phyloP scores from a whole-genome alignment of 2,888 invertebrate genomes.

The Opisthograptis luteolata region DNA sequence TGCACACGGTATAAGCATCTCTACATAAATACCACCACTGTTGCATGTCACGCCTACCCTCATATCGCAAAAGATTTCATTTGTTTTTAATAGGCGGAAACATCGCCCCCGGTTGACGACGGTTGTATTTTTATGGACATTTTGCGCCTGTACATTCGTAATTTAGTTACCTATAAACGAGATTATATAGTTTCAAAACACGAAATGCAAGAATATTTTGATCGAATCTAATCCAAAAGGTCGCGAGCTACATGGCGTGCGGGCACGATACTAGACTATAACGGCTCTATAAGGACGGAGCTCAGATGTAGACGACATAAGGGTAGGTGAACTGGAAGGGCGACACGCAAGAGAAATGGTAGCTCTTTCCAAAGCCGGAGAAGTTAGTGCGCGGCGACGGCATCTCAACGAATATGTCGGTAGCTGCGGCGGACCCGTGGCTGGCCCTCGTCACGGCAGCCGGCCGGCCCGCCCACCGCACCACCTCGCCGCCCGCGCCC shows the following conservation, averaged over 20 bases:
- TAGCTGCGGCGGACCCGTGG: slow-evolving; percentile 77
- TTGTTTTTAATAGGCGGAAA: slow-evolving; percentile 26
- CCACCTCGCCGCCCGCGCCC: slow-evolving; percentile 67
- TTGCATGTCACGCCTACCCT: slow-evolving; percentile 52
- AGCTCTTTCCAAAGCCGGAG: slow-evolving; percentile 80
- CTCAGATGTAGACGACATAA: slow-evolving; percentile 78
- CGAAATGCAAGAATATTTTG: slow-evolving; percentile 26
- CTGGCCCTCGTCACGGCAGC: slow-evolving; percentile 82
- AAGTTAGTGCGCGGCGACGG: slow-evolving; percentile 79
- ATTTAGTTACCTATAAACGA: too few relatives aligned
- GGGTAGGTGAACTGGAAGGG: slow-evolving; percentile 80
- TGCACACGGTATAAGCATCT: slow-evolving; percentile 74
- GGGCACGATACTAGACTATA: neutral
- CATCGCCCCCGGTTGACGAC: slow-evolving; percentile 7
- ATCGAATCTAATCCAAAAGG: slow-evolving; percentile 23
- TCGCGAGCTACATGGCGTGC: slow-evolving; percentile 9
- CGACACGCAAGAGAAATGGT: slow-evolving; percentile 83
- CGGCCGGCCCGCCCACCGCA: slow-evolving; percentile 76
- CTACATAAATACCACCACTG: slow-evolving; percentile 64
- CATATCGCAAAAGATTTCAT: slow-evolving; percentile 28
- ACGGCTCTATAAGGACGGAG: slow-evolving; percentile 19
- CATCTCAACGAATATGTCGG: slow-evolving; percentile 75
- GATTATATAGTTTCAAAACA: slow-evolving; percentile 29
- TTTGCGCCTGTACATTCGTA: slow-evolving; percentile 25
- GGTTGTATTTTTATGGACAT: slow-evolving; percentile 23